These are phyloP conservation scores for Grammomys surdaster DNA, from an alignment of 2,113 vertebrate species.

Conservation along the genomic window DNA sequence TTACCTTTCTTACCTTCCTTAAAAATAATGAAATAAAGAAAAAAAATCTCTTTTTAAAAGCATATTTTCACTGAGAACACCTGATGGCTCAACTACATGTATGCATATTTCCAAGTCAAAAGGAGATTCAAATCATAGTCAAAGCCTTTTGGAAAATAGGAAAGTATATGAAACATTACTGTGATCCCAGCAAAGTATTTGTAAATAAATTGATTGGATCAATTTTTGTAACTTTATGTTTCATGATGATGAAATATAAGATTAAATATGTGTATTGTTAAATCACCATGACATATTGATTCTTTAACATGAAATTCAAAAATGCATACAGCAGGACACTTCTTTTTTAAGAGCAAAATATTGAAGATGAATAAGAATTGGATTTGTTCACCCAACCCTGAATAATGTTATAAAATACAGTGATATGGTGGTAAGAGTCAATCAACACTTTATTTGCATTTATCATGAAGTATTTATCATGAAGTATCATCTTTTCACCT, in stretches of 20 bases:
- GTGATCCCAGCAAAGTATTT: constrained; percentile 58
- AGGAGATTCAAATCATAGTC: constrained; percentile 52
- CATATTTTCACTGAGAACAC: constrained; percentile 16
- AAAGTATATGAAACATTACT: constrained; percentile 19
- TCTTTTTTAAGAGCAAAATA: constrained; percentile 63
- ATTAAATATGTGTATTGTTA: constrained; percentile 72
- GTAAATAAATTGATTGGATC: constrained; percentile 59
- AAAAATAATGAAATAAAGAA: constrained; percentile 31
- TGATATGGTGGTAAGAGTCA: neutral
- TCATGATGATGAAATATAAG: constrained; percentile 60
- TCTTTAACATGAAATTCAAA: constrained; percentile 60
- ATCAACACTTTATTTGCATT: neutral
- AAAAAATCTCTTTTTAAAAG: neutral
- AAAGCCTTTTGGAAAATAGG: constrained; percentile 56
- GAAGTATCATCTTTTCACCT: neutral
- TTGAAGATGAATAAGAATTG: constrained; percentile 52
- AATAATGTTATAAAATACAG: constrained; percentile 38
- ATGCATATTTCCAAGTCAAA: constrained; percentile 36
- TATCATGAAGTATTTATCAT: neutral
- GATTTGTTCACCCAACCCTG: constrained; percentile 16
- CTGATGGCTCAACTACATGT: constrained; percentile 45
- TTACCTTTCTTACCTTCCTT: constrained; percentile 27
- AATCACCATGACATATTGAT: constrained; percentile 60
- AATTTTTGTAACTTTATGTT: constrained; percentile 55
- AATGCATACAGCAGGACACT: constrained; percentile 35